Percentiles rank a stretch among this genome's conserved stretches.
Conservation (phyloP, 2,113 vertebrate genomes). For the Opisthocomus hoazin region DNA sequence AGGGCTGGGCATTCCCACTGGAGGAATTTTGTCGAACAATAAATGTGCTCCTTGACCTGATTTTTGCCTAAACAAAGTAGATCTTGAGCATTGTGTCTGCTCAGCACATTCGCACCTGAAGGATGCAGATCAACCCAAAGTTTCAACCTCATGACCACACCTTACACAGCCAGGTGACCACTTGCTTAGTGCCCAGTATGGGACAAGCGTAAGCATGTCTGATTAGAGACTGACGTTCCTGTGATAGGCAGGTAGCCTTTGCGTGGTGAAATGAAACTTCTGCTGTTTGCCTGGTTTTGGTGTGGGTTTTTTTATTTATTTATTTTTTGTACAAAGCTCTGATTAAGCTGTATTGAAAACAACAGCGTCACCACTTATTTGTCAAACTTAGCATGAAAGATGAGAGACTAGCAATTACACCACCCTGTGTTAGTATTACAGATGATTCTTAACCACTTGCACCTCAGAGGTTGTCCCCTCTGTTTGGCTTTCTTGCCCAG, state of each 20-base stretch:
- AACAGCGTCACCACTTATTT: not conserved
- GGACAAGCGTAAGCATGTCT: rapidly evolving
- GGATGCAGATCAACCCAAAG: not conserved
- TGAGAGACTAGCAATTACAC: not conserved
- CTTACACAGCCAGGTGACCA: rapidly evolving
- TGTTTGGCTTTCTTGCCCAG: not conserved
- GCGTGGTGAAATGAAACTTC: not conserved
- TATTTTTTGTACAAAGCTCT: not conserved
- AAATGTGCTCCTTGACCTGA: rapidly evolving
- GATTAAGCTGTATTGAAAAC: not conserved
- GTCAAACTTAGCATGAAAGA: not conserved
- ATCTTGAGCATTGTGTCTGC: rapidly evolving
- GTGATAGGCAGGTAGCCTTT: not conserved
- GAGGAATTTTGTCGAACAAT: not conserved
- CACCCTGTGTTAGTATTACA: not conserved
- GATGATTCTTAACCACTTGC: not conserved
- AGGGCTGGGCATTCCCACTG: rapidly evolving
- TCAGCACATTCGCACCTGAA: rapidly evolving
- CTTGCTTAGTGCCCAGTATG: rapidly evolving
- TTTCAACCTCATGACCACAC: rapidly evolving
- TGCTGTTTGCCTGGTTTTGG: not conserved
- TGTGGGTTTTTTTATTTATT: too few relatives aligned
- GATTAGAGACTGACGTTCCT: not conserved
- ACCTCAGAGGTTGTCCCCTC: not conserved
- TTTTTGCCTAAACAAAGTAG: not conserved